phyloP scores from a whole-genome alignment of 2,888 invertebrate genomes.

The Spialia ferax region DNA sequence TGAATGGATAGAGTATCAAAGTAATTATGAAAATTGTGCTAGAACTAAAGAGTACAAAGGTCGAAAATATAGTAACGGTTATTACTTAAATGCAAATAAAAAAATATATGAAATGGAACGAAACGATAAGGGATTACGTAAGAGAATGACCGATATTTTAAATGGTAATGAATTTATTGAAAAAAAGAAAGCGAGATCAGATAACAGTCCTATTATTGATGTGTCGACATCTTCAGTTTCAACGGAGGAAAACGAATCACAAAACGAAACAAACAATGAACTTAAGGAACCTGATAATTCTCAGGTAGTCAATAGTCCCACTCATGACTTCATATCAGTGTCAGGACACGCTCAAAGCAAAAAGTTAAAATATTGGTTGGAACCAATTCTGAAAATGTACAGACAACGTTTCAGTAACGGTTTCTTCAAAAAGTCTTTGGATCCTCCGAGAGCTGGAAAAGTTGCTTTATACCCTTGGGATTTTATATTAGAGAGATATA shows the following conservation, averaged over 20 bases:
- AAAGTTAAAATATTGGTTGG: constrained; percentile 70
- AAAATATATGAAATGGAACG: constrained; percentile 71
- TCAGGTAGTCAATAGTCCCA: not conserved
- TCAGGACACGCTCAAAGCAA: constrained; percentile 49
- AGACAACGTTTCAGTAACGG: constrained; percentile 60
- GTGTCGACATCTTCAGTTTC: not conserved
- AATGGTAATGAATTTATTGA: not conserved
- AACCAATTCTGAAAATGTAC: constrained; percentile 67
- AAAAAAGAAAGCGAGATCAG: constrained; percentile 4
- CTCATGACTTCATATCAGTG: not conserved
- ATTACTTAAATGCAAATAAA: constrained; percentile 63
- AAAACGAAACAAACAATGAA: not conserved
- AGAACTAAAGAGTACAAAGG: constrained; percentile 59
- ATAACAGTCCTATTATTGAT: constrained; percentile 13
- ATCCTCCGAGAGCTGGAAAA: constrained; percentile 65
- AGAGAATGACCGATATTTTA: constrained; percentile 53
- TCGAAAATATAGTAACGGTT: constrained; percentile 61
- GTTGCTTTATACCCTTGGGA: constrained; percentile 69
- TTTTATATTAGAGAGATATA: constrained; percentile 71
- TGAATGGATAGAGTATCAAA: not conserved
- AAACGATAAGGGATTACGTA: constrained; percentile 63
- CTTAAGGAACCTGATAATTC: not conserved
- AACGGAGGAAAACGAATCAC: not conserved
- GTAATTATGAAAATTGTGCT: constrained; percentile 52
- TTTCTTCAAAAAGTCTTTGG: constrained; percentile 56